A percentile compares a stretch with the other conserved stretches of the same genome.
Evolutionary conservation across 2,888 invertebrate species (phyloP).

Genomic region (Synanthedon tipuliformis): DNA sequence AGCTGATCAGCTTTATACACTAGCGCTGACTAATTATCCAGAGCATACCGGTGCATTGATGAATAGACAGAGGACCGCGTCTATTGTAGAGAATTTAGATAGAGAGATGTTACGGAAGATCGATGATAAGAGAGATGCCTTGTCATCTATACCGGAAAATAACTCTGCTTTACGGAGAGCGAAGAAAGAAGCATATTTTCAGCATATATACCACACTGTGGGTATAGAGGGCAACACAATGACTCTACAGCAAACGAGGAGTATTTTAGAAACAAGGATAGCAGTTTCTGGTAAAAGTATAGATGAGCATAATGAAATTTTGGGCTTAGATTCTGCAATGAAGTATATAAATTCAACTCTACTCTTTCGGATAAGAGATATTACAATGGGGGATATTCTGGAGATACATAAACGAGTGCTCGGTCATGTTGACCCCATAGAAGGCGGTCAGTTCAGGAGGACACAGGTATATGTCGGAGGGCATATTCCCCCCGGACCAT

Average conservation of each 20-base stretch:
- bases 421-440: slow-evolving; percentile 93
- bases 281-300: slow-evolving; percentile 90
- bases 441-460: slow-evolving; percentile 88
- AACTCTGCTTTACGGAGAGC: slow-evolving; percentile 85
- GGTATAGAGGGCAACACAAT: slow-evolving; percentile 98
- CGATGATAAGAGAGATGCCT: slow-evolving; percentile 84
- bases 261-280: slow-evolving; percentile 86
- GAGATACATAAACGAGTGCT: slow-evolving; percentile 93
- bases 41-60: slow-evolving; percentile 82
- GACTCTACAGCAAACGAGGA: slow-evolving; percentile 90
- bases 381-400: slow-evolving; percentile 87
- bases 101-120: slow-evolving; percentile 80
- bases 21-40: slow-evolving; percentile 86
- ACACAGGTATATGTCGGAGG: slow-evolving; percentile 95
- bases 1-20: slow-evolving; percentile 91
- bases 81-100: slow-evolving; percentile 91
- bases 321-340: slow-evolving; percentile 94
- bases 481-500: slow-evolving; percentile 92
- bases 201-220: slow-evolving; percentile 96
- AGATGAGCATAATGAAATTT: slow-evolving; percentile 96
- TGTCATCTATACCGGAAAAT: slow-evolving; percentile 84
- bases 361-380: slow-evolving; percentile 80
- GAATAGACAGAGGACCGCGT: slow-evolving; percentile 87
- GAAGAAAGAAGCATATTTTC: slow-evolving; percentile 95
- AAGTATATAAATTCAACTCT: slow-evolving; percentile 89